A percentile compares a stretch with the other conserved stretches of the same genome.
Conservation (phyloP, 2,888 invertebrate species). For the Rhorus exstirpatorius region DNA sequence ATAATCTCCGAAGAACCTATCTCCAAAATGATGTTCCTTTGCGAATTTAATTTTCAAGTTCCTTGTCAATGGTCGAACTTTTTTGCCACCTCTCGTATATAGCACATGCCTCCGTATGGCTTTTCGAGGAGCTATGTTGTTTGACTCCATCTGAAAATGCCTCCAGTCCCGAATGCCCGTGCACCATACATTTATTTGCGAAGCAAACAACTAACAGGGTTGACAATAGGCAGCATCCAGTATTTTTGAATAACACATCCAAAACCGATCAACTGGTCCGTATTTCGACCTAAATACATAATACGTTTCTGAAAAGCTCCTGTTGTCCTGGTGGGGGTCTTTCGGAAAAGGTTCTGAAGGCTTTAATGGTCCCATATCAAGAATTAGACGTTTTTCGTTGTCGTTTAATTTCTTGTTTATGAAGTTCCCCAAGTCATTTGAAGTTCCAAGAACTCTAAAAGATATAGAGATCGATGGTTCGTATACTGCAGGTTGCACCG, state of each 20-base stretch:
- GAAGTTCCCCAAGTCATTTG: constrained; percentile 66
- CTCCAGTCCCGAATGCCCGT: constrained; percentile 6
- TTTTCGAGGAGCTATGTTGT: neutral
- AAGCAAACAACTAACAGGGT: constrained; percentile 46
- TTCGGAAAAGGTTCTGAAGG: constrained; percentile 56
- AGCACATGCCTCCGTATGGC: constrained; percentile 61
- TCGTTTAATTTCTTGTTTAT: constrained; percentile 61
- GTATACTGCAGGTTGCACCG: constrained; percentile 17
- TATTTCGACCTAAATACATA: constrained; percentile 69
- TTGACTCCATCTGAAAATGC: constrained; percentile 11
- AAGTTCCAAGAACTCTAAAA: constrained; percentile 61
- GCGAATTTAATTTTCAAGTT: constrained; percentile 63
- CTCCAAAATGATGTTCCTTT: constrained; percentile 55
- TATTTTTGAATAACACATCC: constrained; percentile 71
- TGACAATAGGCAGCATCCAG: constrained; percentile 61
- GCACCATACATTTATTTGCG: constrained; percentile 16
- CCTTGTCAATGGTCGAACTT: constrained; percentile 56
- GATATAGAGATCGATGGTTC: constrained; percentile 50
- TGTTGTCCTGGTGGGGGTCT: constrained; percentile 67
- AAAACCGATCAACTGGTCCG: constrained; percentile 69
- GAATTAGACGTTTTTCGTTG: constrained; percentile 62
- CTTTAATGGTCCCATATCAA: constrained; percentile 54
- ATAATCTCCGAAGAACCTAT: constrained; percentile 65
- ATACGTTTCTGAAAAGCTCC: constrained; percentile 70
- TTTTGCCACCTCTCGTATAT: constrained; percentile 72